These are phyloP conservation scores for Dryadula phaetusa DNA, from an alignment of 2,888 invertebrate genomes.

Conservation along the genomic window DNA sequence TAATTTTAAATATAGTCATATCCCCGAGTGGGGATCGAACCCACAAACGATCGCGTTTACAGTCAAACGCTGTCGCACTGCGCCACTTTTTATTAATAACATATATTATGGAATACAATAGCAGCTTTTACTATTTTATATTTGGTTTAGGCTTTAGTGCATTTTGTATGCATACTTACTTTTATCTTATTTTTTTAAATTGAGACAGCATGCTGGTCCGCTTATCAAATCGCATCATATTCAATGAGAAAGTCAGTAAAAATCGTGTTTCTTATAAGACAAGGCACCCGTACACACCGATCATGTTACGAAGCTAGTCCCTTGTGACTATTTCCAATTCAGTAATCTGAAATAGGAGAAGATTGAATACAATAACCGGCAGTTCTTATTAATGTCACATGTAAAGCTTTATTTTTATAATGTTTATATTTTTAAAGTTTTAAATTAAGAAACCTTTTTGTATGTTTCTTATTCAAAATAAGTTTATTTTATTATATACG, in stretches of 20 bases:
- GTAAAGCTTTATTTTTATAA: constrained; percentile 15
- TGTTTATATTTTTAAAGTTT: neutral
- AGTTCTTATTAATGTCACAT: constrained; percentile 22
- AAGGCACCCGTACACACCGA: constrained; percentile 34
- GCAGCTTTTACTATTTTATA: too few relatives aligned
- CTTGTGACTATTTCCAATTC: constrained; percentile 38
- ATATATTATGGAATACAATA: neutral
- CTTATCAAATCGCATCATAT: constrained; percentile 30
- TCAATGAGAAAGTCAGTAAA: constrained; percentile 30
- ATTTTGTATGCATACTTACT: neutral
- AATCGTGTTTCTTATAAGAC: constrained; percentile 35
- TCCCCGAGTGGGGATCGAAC: too few relatives aligned
- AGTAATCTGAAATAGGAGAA: constrained; percentile 34
- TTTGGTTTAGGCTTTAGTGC: neutral
- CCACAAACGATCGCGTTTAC: too few relatives aligned
- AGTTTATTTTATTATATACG: neutral
- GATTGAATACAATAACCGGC: constrained; percentile 27
- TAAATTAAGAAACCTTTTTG: neutral
- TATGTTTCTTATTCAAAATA: neutral
- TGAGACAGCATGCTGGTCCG: constrained; percentile 23
- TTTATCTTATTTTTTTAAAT: neutral
- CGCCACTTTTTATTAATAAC: too few relatives aligned
- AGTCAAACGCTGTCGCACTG: too few relatives aligned
- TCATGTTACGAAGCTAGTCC: constrained; percentile 33
- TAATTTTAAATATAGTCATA: too few relatives aligned